These are phyloP conservation scores for Timandra comae DNA, from an alignment of 2,888 invertebrate species.

Conservation along the genomic window DNA sequence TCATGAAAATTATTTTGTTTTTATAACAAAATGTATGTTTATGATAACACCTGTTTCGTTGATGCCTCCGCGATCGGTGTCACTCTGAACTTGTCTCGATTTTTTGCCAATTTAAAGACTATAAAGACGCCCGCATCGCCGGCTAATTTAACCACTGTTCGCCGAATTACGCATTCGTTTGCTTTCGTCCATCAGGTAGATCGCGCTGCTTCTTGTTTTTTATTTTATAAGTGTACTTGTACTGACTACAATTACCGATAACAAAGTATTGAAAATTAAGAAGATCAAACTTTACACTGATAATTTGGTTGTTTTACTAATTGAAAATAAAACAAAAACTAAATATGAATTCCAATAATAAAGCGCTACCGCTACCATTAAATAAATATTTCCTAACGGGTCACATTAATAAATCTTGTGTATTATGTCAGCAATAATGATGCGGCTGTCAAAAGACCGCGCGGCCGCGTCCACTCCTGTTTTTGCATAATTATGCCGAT, in stretches of 20 bases:
- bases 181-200: constrained; percentile 14
- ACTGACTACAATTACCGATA: constrained; percentile 5
- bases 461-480: constrained; percentile 59
- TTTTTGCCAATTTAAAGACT: constrained; percentile 76
- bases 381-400: constrained; percentile 63
- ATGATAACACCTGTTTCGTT: constrained; percentile 77
- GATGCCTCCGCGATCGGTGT: constrained; percentile 75
- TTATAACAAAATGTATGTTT: constrained; percentile 76
- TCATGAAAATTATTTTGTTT: constrained; percentile 77
- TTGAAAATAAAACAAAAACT: background rate
- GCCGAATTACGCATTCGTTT: constrained; percentile 62
- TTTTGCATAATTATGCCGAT: constrained; percentile 72
- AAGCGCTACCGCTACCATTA: too few species aligned
- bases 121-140: constrained; percentile 74
- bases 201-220: constrained; percentile 6
- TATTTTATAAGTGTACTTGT: constrained; percentile 1
- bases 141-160: constrained; percentile 74
- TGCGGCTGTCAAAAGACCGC: constrained; percentile 70
- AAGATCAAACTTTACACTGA: too few species aligned
- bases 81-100: constrained; percentile 67
- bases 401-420: constrained; percentile 68
- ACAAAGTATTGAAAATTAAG: background rate
- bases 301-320: too few species aligned
- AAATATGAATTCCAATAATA: too few species aligned
- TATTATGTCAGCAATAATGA: constrained; percentile 72